These are phyloP conservation scores for Lasioglossum figueresi DNA, from an alignment of 2,888 invertebrate genomes.

Conservation along the genomic window DNA sequence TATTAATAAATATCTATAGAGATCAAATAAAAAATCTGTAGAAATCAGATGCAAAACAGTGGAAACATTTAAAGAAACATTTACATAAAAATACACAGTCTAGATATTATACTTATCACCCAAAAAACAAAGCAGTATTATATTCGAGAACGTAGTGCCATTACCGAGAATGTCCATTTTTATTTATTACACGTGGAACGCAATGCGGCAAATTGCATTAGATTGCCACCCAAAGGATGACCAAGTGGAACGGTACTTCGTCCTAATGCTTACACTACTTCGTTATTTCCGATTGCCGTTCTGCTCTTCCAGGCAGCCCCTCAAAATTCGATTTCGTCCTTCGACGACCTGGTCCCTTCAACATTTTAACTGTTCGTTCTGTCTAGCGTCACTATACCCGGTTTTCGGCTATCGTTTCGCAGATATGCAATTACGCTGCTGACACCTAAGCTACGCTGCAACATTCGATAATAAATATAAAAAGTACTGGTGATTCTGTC, in stretches of 20 bases:
- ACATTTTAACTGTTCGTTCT: conserved; percentile 53
- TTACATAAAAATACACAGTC: neutral
- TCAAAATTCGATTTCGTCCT: conserved; percentile 65
- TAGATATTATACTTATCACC: neutral
- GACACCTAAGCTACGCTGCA: conserved; percentile 20
- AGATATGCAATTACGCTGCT: conserved; percentile 48
- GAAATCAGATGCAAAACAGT: too few relatives aligned
- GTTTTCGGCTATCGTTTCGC: conserved; percentile 42
- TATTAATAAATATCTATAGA: too few relatives aligned
- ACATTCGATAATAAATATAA: conserved; percentile 41
- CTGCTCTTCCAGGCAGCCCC: conserved; percentile 50
- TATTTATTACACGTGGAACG: conserved; percentile 36
- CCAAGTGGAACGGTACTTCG: conserved; percentile 45
- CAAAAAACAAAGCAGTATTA: neutral
- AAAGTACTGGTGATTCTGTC: conserved; percentile 31
- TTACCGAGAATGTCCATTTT: conserved; percentile 4
- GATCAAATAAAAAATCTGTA: too few relatives aligned
- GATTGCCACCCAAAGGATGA: conserved; percentile 39
- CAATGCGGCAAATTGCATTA: conserved; percentile 55
- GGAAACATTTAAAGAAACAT: too few relatives aligned
- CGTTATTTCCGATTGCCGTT: conserved; percentile 63
- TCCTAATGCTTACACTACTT: conserved; percentile 56
- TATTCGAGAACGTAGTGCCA: neutral
- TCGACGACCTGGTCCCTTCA: conserved; percentile 38
- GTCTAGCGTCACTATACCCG: conserved; percentile 33